Percentiles rank a stretch among this genome's conserved stretches.
Evolutionary conservation across 1,140 invertebrate genomes (phyloP).

Genomic region (Aphaenogaster ashmeadi): DNA sequence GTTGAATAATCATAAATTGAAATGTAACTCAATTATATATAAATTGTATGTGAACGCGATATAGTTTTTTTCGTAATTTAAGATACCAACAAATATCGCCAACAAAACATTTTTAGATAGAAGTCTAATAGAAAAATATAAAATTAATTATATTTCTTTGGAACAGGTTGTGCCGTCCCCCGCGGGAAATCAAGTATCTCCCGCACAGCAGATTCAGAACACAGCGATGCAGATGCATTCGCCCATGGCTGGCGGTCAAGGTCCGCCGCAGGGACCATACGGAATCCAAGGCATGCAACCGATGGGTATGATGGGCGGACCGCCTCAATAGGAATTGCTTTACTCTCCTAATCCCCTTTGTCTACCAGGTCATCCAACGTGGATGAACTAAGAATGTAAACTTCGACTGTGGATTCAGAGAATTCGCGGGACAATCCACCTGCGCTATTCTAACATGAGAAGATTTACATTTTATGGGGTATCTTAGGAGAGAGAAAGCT

Average conservation of each 20-base stretch:
- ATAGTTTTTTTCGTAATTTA: neutral
- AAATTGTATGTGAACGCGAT: neutral
- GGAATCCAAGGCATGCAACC: conserved; percentile 83
- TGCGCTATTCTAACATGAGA: conserved; percentile 34
- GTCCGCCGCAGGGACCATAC: conserved; percentile 83
- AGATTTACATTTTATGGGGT: conserved; percentile 69
- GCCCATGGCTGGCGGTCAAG: conserved; percentile 84
- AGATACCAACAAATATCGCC: neutral
- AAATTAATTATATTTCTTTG: conserved; percentile 28
- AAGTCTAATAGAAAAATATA: neutral
- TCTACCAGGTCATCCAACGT: conserved; percentile 77
- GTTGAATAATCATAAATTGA: conserved; percentile 6
- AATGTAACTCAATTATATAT: neutral
- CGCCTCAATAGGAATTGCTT: conserved; percentile 85
- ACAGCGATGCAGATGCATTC: conserved; percentile 87
- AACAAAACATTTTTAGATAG: neutral
- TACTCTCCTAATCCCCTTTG: conserved; percentile 81
- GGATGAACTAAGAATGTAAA: conserved; percentile 79
- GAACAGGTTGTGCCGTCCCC: conserved; percentile 85
- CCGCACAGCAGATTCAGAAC: conserved; percentile 88
- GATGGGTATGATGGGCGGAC: conserved; percentile 88
- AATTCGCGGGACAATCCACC: neutral
- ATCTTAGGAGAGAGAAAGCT: conserved; percentile 74
- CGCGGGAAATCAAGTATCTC: conserved; percentile 85
- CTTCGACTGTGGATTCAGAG: neutral